phyloP scores from a whole-genome alignment of 2,113 vertebrate genomes.

The Crotalus tigris region DNA sequence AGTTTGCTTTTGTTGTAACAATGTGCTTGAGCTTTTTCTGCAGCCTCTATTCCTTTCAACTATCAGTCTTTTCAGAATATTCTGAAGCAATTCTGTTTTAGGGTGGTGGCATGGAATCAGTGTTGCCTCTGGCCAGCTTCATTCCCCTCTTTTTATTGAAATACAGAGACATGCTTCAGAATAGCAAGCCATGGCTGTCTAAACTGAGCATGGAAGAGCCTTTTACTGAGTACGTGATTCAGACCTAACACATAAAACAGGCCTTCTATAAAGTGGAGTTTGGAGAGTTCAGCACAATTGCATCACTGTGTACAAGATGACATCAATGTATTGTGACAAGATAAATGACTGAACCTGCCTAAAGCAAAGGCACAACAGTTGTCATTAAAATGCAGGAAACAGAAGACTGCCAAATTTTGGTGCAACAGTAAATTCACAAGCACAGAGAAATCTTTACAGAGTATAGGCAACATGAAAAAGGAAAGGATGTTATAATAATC shows the following conservation, averaged over 20 bases:
- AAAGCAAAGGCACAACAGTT: conserved; percentile 32
- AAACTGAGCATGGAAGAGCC: conserved; percentile 61
- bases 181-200: conserved; percentile 80
- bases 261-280: conserved; percentile 17
- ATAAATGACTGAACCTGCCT: conserved; percentile 29
- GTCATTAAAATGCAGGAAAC: conserved; percentile 1
- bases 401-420: conserved; percentile 8
- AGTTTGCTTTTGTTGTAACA: conserved; percentile 75
- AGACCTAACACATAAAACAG: conserved; percentile 37
- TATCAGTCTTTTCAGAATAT: conserved; percentile 95
- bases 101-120: conserved; percentile 99
- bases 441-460: neutral
- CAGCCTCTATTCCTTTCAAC: conserved; percentile 86
- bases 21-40: conserved; percentile 86
- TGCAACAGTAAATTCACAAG: neutral
- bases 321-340: neutral
- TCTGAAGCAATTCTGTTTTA: conserved; percentile 99
- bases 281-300: conserved; percentile 38
- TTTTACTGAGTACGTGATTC: conserved; percentile 29
- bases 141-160: conserved; percentile 91
- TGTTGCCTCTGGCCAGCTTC: conserved; percentile 91
- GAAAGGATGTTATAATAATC: neutral
- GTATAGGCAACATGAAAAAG: neutral
- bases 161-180: conserved; percentile 92
- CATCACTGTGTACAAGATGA: conserved; percentile 40